Base-by-base conservation (phyloP, 2,113 vertebrate genomes). In the Nothobranchius kuhntae region DNA sequence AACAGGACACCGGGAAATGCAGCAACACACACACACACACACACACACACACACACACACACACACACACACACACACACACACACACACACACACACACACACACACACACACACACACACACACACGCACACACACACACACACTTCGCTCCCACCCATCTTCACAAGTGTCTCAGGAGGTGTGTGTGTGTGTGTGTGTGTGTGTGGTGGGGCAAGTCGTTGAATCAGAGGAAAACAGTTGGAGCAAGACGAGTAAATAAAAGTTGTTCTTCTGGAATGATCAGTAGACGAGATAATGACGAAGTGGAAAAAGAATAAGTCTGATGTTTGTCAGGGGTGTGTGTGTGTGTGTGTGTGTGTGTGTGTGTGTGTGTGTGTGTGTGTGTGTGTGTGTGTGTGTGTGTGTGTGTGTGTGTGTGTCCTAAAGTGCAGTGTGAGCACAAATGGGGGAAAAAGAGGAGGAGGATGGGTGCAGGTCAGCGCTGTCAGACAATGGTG, bases 391-490 rank as follows among this genome's bases (percentile, higher is more conserved):
- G 71, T 38, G 65, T 70, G 81, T 71, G 75, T 68, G 70, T 48
- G 15, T 35, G 63, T 21, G 86, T 79, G 91, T 91, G 65, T 35
- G 69, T 44, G 42, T 61, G 93, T 93, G 93, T 93, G 66, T 73
- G 73, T 80, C 94, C 93, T 95, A 96, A 96, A 95, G 94, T 91
- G 91, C 94, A 94, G 93, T 94, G 94, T 95, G 83, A 93, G 92
- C 91, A 92, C 68, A 89, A 90, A 87, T 57, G 58, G 73, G 74
- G 38, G 38, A 8, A 9, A 73, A 83, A 68, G 48, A 45, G 44
- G 9, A 45, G 44, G 59, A 68, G 84, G 78, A 78, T 64, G 77
- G 79, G 83, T 73, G 82, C 84, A 85, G 87, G 87, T 89, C 87
- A 89, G 89, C 71, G 74, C 61, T 61, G 71, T 83, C 38, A 65